Conservation (phyloP, 2,888 invertebrate species). For the Phaedon cochleariae region DNA sequence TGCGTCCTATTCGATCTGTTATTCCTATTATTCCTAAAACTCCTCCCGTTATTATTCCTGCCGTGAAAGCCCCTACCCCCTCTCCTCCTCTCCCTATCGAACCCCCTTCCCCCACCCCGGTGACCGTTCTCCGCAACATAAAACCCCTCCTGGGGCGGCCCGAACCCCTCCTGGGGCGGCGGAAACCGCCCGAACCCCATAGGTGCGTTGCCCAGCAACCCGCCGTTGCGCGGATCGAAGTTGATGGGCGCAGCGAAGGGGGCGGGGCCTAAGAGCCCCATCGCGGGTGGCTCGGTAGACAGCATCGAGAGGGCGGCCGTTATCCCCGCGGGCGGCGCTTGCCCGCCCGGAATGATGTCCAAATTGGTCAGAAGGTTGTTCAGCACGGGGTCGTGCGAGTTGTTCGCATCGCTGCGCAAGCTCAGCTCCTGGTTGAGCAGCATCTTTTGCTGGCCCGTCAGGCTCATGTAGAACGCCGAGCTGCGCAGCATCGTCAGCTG, state of each 20-base stretch:
- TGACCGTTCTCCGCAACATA: too few relatives aligned
- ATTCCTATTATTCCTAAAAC: conserved; percentile 51
- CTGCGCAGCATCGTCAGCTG: conserved; percentile 72
- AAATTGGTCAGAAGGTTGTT: conserved; percentile 72
- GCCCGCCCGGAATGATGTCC: conserved; percentile 58
- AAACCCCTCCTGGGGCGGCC: not conserved
- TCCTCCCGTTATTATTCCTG: conserved; percentile 41
- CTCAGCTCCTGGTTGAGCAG: conserved; percentile 75
- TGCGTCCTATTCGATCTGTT: conserved; percentile 54
- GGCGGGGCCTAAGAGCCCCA: conserved; percentile 62
- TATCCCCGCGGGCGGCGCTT: conserved; percentile 52
- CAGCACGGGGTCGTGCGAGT: conserved; percentile 67
- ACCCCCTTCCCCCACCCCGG: conserved; percentile 48
- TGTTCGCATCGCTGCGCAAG: conserved; percentile 65
- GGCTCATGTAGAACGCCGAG: conserved; percentile 75
- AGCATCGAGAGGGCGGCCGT: conserved; percentile 62
- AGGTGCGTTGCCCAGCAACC: conserved; percentile 53
- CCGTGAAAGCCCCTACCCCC: conserved; percentile 45
- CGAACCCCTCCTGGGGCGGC: conserved; percentile 45
- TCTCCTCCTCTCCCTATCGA: conserved; percentile 50
- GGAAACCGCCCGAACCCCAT: conserved; percentile 36
- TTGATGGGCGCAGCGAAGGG: conserved; percentile 59
- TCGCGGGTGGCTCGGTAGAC: conserved; percentile 57
- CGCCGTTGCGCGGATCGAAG: conserved; percentile 58
- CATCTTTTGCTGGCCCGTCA: conserved; percentile 77